phyloP scores from a whole-genome alignment of 2,113 vertebrate species.

The Scytalopus superciliaris region DNA sequence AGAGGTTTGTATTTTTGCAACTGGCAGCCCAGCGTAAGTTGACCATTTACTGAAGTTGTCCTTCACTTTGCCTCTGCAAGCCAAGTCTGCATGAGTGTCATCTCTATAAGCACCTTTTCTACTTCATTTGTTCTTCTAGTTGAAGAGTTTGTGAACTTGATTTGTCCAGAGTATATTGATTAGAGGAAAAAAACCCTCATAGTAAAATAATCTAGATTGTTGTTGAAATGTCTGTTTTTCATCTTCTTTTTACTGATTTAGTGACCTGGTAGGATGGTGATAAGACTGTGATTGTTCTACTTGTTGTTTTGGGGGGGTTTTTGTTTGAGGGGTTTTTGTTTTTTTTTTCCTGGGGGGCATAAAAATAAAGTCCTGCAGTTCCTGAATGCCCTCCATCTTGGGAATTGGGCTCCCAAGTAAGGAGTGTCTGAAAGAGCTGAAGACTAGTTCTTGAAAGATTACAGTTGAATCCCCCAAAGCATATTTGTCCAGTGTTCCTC shows the following conservation, averaged over 20 bases:
- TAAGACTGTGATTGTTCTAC: neutral
- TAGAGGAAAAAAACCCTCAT: fast-evolving
- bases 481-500: neutral
- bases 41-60: neutral
- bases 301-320: neutral
- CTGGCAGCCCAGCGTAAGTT: neutral
- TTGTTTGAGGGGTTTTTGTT: neutral
- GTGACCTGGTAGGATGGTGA: neutral
- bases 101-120: neutral
- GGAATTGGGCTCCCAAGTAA: neutral
- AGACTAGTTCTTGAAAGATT: neutral
- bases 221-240: neutral
- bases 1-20: neutral
- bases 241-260: neutral
- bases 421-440: neutral
- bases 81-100: neutral
- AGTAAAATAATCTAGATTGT: neutral
- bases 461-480: neutral
- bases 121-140: neutral
- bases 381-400: neutral
- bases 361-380: neutral
- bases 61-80: neutral
- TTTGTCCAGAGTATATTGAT: neutral
- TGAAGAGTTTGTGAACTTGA: neutral
- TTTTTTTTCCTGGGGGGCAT: neutral